Base-by-base conservation (phyloP, 2,113 vertebrate genomes). In the Cheirogaleus medius region DNA sequence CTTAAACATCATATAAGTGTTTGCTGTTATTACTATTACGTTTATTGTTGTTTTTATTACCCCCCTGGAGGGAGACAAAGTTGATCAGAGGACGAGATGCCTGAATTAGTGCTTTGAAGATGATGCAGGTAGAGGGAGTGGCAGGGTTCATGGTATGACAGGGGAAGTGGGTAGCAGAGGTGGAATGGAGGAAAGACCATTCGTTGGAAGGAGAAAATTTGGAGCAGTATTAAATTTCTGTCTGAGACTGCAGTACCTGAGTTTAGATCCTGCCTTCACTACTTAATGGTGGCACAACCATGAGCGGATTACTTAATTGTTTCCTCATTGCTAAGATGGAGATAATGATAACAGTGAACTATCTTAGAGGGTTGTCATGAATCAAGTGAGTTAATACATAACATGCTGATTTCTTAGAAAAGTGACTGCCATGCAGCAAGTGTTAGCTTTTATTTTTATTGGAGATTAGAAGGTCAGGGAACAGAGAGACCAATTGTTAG, bases 391-490 rank as follows among this genome's bases (percentile, higher is more conserved):
- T 97, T 77, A 64, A 89, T 81, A 82, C 9, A 21, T 34, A 60
- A 81, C 58, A 44, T 81, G 49, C 18, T 69, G 39, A 82, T 64
- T 93, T 91, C 82, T 95, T 91, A 88, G 64, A 81, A 58, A 37
- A 95, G 54, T 71, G 73, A 90, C 69, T 90, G 56, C 63, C 74
- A 54, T 12, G 10, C 68, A 89, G 66, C 47, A 92, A 94, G 34
- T 87, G 44, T 90, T 90, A 96, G 25, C 60, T 90, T 74, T 81
- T 92, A 83, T n/a, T 94, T 93, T 97, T 60, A 85, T 47, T 91
- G 74, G 52, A 81, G 52, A 87, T 54, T 68, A 94, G 92, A 95
- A 97, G 91, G 78, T 95, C 93, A 97, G 94, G 34, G 83, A 95
- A 86, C 83, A 71, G 52, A 88, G 44, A 71, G 44, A 6, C 83